Conservation (phyloP, 2,888 invertebrate genomes). For the Protodeltote pygarga region DNA sequence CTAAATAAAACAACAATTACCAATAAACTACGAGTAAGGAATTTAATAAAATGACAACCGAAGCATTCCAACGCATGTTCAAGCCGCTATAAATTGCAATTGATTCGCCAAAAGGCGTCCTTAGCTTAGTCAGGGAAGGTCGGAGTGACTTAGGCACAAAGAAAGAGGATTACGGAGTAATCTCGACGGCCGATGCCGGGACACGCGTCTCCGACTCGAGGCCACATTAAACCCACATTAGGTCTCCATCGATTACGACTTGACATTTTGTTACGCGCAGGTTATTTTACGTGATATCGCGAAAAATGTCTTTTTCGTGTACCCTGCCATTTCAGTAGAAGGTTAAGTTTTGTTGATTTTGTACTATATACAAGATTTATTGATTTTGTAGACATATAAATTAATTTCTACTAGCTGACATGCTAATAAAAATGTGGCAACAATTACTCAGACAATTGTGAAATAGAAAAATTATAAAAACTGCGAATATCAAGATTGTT, state of each 20-base stretch:
- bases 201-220: slow-evolving; percentile 71
- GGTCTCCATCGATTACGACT: slow-evolving; percentile 75
- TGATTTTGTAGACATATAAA: neutral
- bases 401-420: no score
- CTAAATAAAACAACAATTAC: neutral
- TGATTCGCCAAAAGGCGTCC: slow-evolving; percentile 64
- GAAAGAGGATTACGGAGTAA: slow-evolving; percentile 79
- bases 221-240: slow-evolving; percentile 81
- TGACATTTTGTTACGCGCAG: slow-evolving; percentile 63
- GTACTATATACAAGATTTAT: no score
- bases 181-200: slow-evolving; percentile 71
- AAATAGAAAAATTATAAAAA: no score
- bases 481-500: no score
- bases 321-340: slow-evolving; percentile 6
- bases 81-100: slow-evolving; percentile 64
- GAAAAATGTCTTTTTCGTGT: slow-evolving; percentile 38
- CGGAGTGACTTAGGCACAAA: slow-evolving; percentile 74
- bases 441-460: no score
- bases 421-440: no score
- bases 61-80: slow-evolving; percentile 35
- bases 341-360: slow-evolving; percentile 13
- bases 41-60: slow-evolving; percentile 41
- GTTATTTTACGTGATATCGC: slow-evolving; percentile 54
- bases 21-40: slow-evolving; percentile 9
- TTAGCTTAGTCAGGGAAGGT: slow-evolving; percentile 57